A percentile compares a stretch with the other conserved stretches of the same genome.
Conservation (phyloP, 2,888 invertebrate genomes). For the Germaria angustata region DNA sequence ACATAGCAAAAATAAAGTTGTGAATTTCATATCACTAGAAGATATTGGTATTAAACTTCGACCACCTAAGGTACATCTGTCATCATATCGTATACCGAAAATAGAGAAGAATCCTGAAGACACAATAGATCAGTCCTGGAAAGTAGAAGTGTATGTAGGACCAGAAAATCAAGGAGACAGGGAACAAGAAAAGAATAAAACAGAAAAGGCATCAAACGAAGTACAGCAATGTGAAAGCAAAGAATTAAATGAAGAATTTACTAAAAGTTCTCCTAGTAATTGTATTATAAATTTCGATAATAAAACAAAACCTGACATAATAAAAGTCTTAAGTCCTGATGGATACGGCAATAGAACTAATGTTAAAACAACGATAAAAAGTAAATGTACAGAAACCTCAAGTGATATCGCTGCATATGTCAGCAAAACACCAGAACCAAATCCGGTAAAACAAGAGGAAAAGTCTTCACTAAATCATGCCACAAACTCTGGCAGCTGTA, state of each 20-base stretch:
- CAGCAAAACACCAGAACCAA: background rate
- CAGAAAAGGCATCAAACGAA: background rate
- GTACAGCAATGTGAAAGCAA: background rate
- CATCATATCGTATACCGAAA: slow-evolving; percentile 50
- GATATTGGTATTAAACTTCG: slow-evolving; percentile 41
- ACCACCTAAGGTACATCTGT: slow-evolving; percentile 36
- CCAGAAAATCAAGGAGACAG: background rate
- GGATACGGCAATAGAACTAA: background rate
- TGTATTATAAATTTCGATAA: background rate
- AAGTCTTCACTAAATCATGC: background rate
- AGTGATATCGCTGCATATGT: background rate
- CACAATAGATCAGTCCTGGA: slow-evolving; percentile 5
- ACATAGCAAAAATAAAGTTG: background rate
- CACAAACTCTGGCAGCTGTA: background rate
- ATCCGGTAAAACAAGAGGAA: background rate
- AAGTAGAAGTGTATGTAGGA: slow-evolving; percentile 24
- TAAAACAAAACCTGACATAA: background rate
- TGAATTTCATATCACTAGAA: slow-evolving; percentile 24
- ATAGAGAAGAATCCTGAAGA: slow-evolving; percentile 5
- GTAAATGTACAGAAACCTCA: background rate
- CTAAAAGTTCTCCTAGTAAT: background rate
- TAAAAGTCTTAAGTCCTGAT: background rate
- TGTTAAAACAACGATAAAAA: background rate
- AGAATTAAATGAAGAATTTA: background rate
- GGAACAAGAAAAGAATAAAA: background rate